phyloP scores from a whole-genome alignment of 1,140 invertebrate species.

The Trachymyrmex cornetzi region DNA sequence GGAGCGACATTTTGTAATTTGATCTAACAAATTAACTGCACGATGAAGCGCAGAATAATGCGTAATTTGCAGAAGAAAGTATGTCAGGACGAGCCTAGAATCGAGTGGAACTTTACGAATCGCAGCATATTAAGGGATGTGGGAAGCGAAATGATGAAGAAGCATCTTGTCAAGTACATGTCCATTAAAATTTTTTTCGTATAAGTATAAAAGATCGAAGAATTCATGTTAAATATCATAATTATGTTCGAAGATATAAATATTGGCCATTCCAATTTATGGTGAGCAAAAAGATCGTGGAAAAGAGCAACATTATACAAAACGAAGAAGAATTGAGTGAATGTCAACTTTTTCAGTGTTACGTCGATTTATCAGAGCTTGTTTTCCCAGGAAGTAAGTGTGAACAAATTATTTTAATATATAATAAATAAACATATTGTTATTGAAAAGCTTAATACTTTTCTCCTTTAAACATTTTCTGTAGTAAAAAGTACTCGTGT shows the following conservation, averaged over 20 bases:
- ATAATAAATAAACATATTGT: slow-evolving; percentile 27
- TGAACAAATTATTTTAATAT: slow-evolving; percentile 3
- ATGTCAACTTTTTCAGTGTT: slow-evolving; percentile 77
- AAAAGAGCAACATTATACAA: not conserved
- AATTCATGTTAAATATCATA: not conserved
- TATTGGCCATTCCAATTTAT: slow-evolving; percentile 79
- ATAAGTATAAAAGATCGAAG: not conserved
- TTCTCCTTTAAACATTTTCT: not conserved
- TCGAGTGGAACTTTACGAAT: slow-evolving; percentile 80
- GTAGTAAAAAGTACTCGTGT: slow-evolving; percentile 69
- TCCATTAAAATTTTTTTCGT: slow-evolving; percentile 21
- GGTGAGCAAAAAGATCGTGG: not conserved
- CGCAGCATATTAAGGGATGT: slow-evolving; percentile 61
- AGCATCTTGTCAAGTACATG: slow-evolving; percentile 74
- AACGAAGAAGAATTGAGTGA: not conserved
- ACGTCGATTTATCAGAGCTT: slow-evolving; percentile 76
- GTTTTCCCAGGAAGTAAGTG: slow-evolving; percentile 79
- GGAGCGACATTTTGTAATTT: not conserved
- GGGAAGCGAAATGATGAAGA: slow-evolving; percentile 58
- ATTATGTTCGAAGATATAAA: slow-evolving; percentile 68
- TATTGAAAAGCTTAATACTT: not conserved
- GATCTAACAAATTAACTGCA: not conserved
- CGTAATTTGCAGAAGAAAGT: slow-evolving; percentile 63
- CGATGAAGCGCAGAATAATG: not conserved
- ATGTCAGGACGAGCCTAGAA: slow-evolving; percentile 64